A percentile compares a stretch with the other conserved stretches of the same genome.
These are phyloP conservation scores for Euplexia lucipara DNA, from an alignment of 2,888 invertebrate species.

Conservation along the genomic window DNA sequence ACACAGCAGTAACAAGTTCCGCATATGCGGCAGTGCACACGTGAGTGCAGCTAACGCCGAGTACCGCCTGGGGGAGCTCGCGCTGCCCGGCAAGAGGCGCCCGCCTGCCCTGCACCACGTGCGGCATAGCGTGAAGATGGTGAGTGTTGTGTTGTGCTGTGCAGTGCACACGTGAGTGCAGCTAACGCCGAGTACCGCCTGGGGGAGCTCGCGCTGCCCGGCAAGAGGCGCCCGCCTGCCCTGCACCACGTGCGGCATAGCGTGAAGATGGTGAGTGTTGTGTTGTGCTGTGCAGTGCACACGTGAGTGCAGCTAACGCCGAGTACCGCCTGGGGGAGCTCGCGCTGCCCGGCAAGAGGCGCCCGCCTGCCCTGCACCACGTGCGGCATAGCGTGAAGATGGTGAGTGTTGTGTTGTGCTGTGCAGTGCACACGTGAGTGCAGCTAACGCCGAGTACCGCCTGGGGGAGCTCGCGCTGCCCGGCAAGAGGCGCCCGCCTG, in stretches of 20 bases:
- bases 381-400: slow-evolving; percentile 86
- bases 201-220: slow-evolving; percentile 93
- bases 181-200: slow-evolving; percentile 89
- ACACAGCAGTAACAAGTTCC: slow-evolving; percentile 90
- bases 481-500: slow-evolving; percentile 89
- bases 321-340: slow-evolving; percentile 93
- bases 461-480: slow-evolving; percentile 94
- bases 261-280: slow-evolving; percentile 86
- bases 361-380: slow-evolving; percentile 83
- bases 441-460: slow-evolving; percentile 86
- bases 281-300: slow-evolving; percentile 66
- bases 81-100: slow-evolving; percentile 92
- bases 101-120: slow-evolving; percentile 84
- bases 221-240: slow-evolving; percentile 89
- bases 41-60: slow-evolving; percentile 76
- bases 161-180: slow-evolving; percentile 74
- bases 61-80: slow-evolving; percentile 93
- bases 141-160: slow-evolving; percentile 77
- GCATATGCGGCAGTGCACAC: slow-evolving; percentile 76
- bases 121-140: slow-evolving; percentile 86
- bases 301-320: slow-evolving; percentile 75
- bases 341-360: slow-evolving; percentile 92
- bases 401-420: slow-evolving; percentile 80
- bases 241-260: slow-evolving; percentile 84
- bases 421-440: slow-evolving; percentile 74